Evolutionary conservation across 2,113 vertebrate genomes (phyloP).

Genomic region (Xyrauchen texanus): DNA sequence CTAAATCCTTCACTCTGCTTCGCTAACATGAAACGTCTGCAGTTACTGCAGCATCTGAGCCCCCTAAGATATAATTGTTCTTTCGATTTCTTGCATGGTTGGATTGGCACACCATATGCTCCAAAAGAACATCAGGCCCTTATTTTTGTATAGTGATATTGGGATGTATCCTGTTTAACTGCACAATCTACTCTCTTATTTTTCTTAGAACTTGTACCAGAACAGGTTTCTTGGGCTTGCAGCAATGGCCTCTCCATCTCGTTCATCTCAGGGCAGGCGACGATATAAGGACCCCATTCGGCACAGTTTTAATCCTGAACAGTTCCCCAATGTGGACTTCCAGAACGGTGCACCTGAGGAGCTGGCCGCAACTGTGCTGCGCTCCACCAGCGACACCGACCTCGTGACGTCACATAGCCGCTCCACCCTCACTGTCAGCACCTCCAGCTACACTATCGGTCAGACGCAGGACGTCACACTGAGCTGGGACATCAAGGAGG

Average conservation of each 20-base stretch:
- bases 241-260: slow-evolving; percentile 86
- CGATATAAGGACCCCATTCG: slow-evolving; percentile 84
- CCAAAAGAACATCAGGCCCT: not conserved
- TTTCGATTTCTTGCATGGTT: not conserved
- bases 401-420: slow-evolving; percentile 87
- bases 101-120: not conserved
- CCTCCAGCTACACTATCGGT: slow-evolving; percentile 84
- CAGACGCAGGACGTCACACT: slow-evolving; percentile 84
- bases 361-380: slow-evolving; percentile 68
- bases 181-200: not conserved
- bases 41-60: not conserved
- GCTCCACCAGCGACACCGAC: slow-evolving; percentile 88
- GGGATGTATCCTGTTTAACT: not conserved
- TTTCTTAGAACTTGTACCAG: slow-evolving; percentile 63
- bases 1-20: too few relatives aligned
- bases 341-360: slow-evolving; percentile 72
- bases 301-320: slow-evolving; percentile 88
- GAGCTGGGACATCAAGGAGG: slow-evolving; percentile 91
- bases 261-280: slow-evolving; percentile 81
- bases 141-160: not conserved
- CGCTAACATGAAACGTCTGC: not conserved
- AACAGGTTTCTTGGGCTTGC: slow-evolving; percentile 62
- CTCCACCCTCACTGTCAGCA: slow-evolving; percentile 85
- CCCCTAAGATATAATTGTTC: not conserved
- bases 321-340: slow-evolving; percentile 84